These are phyloP conservation scores for Apeltes quadracus DNA, from an alignment of 2,113 vertebrate genomes.

Conservation along the genomic window DNA sequence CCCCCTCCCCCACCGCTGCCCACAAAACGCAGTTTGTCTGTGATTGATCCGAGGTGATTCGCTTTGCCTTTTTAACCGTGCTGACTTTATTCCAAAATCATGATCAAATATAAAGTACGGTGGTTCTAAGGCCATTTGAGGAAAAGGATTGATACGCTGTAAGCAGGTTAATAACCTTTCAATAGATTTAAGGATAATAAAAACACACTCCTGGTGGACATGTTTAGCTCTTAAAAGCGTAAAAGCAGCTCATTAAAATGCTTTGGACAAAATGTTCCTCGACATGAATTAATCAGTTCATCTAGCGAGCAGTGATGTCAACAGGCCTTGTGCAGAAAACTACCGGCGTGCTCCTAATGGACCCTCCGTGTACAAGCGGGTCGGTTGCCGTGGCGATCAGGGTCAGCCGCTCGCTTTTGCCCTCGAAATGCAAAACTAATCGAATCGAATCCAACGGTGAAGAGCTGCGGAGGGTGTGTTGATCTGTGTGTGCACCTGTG, in stretches of 20 bases:
- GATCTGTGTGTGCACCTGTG: constrained; percentile 26
- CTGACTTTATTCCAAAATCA: background rate
- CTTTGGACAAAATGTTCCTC: background rate
- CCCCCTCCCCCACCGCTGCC: constrained; percentile 4
- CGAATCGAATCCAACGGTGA: too few species aligned
- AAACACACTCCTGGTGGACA: background rate
- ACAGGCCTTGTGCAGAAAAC: constrained; percentile 19
- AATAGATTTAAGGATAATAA: background rate
- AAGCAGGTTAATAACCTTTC: background rate
- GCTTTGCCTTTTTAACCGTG: background rate
- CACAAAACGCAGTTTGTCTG: background rate
- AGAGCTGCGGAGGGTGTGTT: background rate
- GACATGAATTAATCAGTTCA: background rate
- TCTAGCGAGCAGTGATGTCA: constrained; percentile 14
- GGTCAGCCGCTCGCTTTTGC: constrained; percentile 38
- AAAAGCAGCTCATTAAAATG: background rate
- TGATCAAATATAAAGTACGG: background rate
- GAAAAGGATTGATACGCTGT: background rate
- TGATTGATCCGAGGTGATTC: constrained; percentile 8
- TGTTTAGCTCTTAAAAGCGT: background rate
- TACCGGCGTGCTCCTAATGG: constrained; percentile 40
- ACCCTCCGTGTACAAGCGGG: constrained; percentile 40
- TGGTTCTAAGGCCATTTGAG: background rate
- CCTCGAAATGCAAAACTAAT: background rate
- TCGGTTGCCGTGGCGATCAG: constrained; percentile 40